Base-by-base conservation (phyloP, 2,113 vertebrate species). In the Oostethus manadensis region DNA sequence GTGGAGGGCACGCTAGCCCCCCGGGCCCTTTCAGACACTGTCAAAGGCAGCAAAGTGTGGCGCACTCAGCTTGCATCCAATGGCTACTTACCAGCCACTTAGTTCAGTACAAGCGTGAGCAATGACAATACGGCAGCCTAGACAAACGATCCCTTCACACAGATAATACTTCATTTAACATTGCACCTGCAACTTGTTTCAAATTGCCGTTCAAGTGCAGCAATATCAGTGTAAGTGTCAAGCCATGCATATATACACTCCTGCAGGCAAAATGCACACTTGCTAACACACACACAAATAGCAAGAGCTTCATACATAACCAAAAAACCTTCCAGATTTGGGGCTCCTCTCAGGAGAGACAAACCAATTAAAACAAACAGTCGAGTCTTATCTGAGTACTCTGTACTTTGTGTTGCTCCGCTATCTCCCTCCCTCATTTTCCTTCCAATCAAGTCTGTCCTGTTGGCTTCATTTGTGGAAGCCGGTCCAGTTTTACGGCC, bases 321-420 rank as follows among this genome's bases (percentile, higher is more conserved):
- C 63, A 71, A 43, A 86, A n/a, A 84, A 81, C 75, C 76, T 73
- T 70, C 61, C 33, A 53, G 72, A 85, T 86, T 82, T 81, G 64
- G 82, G 79, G 64, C 81, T 86, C 62, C 66, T 88, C 86, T 83
- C 87, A 71, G 58, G 86, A 86, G 87, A 87, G 73, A 85, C 77
- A 79, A 89, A 85, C 82, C 88, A 90, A 89, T 89, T 87, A 89
- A 77, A 84, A 81, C 70, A 7, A 61, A 78, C 71, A 80, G 68
- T 58, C 23, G 26, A 76, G 77, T 66, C 73, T 85, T 86, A 86
- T 88, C 81, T 59, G n/a, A 76, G 51, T 61, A 74, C 69, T 72
- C 78, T 69, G 53, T 55, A 55, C 74, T 85, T 78, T 77, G 70
- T 75, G 59, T 62, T 71, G 58, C 63, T 77, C 47, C 66, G 61